These are phyloP conservation scores for Machimus rusticus DNA, from an alignment of 2,888 invertebrate genomes.

Conservation along the genomic window DNA sequence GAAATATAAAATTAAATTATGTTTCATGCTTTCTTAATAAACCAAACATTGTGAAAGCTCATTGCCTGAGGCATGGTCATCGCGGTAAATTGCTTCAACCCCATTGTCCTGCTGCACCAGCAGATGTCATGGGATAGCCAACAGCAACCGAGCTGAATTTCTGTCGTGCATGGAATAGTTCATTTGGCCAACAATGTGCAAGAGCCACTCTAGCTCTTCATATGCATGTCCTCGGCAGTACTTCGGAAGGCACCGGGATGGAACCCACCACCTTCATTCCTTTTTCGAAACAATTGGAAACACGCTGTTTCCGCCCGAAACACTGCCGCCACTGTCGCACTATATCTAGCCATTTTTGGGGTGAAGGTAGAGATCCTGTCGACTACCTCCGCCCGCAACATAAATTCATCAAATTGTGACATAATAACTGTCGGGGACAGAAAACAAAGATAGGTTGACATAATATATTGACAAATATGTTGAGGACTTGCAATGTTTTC, in stretches of 20 bases:
- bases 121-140: background rate
- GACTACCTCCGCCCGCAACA: background rate
- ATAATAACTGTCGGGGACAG: background rate
- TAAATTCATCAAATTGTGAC: conserved; percentile 26
- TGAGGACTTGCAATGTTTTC: background rate
- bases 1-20: background rate
- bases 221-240: background rate
- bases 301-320: background rate
- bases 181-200: background rate
- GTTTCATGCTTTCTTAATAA: conserved; percentile 4
- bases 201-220: background rate
- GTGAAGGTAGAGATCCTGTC: background rate
- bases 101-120: background rate
- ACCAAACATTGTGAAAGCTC: background rate
- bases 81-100: background rate
- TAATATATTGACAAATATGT: conserved; percentile 26
- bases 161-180: conserved; percentile 1
- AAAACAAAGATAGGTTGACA: conserved; percentile 11
- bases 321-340: background rate
- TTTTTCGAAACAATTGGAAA: background rate
- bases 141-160: background rate
- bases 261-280: background rate
- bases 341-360: background rate
- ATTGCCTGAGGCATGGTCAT: background rate
- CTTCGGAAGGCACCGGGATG: background rate